phyloP scores from a whole-genome alignment of 2,888 invertebrate genomes.

The Agrotis exclamationis region DNA sequence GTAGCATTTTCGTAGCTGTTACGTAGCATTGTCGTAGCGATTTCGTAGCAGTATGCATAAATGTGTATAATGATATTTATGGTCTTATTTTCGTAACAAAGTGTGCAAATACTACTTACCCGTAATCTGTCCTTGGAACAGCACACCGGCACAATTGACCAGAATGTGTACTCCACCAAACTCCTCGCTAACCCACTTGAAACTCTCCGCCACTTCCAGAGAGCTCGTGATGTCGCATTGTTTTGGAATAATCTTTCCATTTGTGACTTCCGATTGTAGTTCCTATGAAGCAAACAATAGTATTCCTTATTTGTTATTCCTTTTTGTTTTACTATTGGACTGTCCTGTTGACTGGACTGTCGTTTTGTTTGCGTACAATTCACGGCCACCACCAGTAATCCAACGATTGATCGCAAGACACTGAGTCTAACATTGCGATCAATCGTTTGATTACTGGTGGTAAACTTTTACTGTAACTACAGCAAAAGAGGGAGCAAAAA shows the following conservation, averaged over 20 bases:
- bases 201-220: conserved; percentile 30
- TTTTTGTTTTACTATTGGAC: too few relatives aligned
- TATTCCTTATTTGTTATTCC: too few relatives aligned
- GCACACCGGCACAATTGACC: conserved; percentile 79
- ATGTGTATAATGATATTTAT: too few relatives aligned
- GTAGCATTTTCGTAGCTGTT: background rate
- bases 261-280: conserved; percentile 11
- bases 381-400: too few relatives aligned
- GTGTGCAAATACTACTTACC: conserved; percentile 16
- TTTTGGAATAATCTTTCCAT: conserved; percentile 36
- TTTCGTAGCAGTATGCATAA: background rate
- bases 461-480: too few relatives aligned
- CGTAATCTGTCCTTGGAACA: conserved; percentile 57
- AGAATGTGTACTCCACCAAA: conserved; percentile 74
- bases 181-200: conserved; percentile 70
- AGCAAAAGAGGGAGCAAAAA: too few relatives aligned
- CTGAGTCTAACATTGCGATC: too few relatives aligned
- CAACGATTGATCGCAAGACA: too few relatives aligned
- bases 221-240: conserved; percentile 24
- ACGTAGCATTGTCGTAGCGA: background rate
- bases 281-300: too few relatives aligned
- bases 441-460: too few relatives aligned
- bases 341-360: too few relatives aligned
- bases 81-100: conserved; percentile 2
- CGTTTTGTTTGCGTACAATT: too few relatives aligned